Evolutionary conservation across 2,888 invertebrate species (phyloP).

Genomic region (Scaptomyza flava): DNA sequence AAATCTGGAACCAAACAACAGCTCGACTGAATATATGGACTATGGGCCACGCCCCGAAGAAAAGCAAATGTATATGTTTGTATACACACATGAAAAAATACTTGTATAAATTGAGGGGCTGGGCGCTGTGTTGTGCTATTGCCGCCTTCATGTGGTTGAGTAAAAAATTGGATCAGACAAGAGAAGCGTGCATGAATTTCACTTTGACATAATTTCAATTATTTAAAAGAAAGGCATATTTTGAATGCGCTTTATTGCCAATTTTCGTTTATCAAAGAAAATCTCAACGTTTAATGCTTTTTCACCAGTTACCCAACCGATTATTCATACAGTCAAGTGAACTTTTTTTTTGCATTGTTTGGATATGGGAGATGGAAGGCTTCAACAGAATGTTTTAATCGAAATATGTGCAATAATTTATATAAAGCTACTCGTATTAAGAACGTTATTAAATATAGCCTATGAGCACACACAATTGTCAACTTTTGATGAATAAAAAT

Average conservation of each 20-base stretch:
- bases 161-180: slow-evolving; percentile 50
- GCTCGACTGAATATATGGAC: slow-evolving; percentile 65
- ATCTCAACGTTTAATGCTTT: slow-evolving; percentile 39
- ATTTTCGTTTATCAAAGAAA: slow-evolving; percentile 62
- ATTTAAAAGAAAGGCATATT: slow-evolving; percentile 72
- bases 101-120: slow-evolving; percentile 32
- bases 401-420: too few relatives aligned
- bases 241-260: slow-evolving; percentile 74
- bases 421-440: too few relatives aligned
- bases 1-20: slow-evolving; percentile 46
- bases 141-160: slow-evolving; percentile 34
- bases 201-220: slow-evolving; percentile 74
- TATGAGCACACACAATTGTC: too few relatives aligned
- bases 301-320: slow-evolving; percentile 25
- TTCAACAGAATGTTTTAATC: too few relatives aligned
- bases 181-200: slow-evolving; percentile 38
- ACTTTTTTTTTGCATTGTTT: too few relatives aligned
- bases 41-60: slow-evolving; percentile 55
- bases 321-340: not conserved
- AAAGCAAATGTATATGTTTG: slow-evolving; percentile 18
- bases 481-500: too few relatives aligned
- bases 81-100: slow-evolving; percentile 2
- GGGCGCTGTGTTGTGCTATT: not conserved
- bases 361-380: too few relatives aligned
- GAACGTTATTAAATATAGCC: too few relatives aligned